phyloP scores from a whole-genome alignment of 2,113 vertebrate species.

The Xenopus laevis region DNA sequence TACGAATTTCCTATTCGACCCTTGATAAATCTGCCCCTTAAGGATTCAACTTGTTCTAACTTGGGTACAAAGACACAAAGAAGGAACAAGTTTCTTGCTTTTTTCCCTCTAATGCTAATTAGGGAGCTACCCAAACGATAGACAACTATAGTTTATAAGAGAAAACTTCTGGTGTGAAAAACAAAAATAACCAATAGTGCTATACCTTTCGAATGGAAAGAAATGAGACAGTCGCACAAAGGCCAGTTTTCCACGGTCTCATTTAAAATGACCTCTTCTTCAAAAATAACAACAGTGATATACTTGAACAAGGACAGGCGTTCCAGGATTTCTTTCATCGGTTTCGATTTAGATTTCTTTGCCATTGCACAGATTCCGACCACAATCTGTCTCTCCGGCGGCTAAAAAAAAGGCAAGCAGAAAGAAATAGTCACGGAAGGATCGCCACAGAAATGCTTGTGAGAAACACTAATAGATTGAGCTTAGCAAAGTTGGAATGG shows the following conservation, averaged over 20 bases:
- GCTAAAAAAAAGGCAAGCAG: slow-evolving; percentile 56
- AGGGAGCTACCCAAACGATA: no score
- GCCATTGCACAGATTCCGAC: slow-evolving; percentile 90
- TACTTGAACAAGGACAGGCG: slow-evolving; percentile 86
- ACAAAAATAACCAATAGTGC: no score
- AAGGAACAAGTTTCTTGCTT: no score
- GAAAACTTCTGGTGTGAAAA: no score
- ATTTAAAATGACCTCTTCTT: slow-evolving; percentile 82
- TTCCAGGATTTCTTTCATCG: slow-evolving; percentile 89
- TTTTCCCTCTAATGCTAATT: no score
- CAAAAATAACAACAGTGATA: slow-evolving; percentile 82
- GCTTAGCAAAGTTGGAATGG: neutral
- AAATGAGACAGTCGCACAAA: slow-evolving; percentile 86
- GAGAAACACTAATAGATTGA: no score
- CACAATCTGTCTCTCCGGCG: slow-evolving; percentile 82
- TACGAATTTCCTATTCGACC: no score
- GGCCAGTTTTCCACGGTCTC: slow-evolving; percentile 86
- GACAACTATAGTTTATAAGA: no score
- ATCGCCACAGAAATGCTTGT: no score
- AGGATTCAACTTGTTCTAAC: no score
- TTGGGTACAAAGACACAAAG: no score
- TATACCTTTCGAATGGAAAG: slow-evolving; percentile 89
- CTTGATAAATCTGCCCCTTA: no score
- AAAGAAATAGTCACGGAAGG: neutral
- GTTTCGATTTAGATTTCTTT: slow-evolving; percentile 88